Evolutionary conservation across 2,888 invertebrate species (phyloP), one percentile per base, ranked within the genome.

Genomic region (Phortica magna): DNA sequence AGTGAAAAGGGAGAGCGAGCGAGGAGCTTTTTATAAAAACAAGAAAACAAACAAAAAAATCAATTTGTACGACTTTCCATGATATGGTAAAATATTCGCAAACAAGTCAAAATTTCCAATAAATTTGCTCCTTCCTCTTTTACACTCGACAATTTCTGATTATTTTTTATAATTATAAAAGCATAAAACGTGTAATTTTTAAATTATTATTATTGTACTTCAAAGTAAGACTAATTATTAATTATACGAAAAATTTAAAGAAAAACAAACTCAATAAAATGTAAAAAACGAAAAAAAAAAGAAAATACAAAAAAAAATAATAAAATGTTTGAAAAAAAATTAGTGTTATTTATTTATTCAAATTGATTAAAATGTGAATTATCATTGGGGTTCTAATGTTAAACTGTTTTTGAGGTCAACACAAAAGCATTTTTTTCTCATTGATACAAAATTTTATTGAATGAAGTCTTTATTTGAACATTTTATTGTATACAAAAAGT

Each of bases 211-310:
- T 88, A 89, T 87, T 90, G 85, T 90, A 90, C 85, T 90, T 90
- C 87, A 89, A 89, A 86, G 82, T 90, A 90, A 90, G 90, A 90
- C 88, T 89, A 89, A 90, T 89, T 89, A 88, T 88, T 89, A 90
- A 86, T 83, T 84, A 78, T 67, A 42, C 19, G 42, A 67, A 81
- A 85, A 82, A 72, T 42, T 64, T 64, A 59, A 41, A 73, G 78
- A 83, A 84, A 81, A 78, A 70, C 83, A 78, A 72, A 72, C n/a
- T 42, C 17, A 42, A 73, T 19, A 59, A 55, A 72, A 72, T 7
- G 43, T 73, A 43, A 31, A 73, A 76, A 75, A 72, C 75, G 65
- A 76, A 75, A 76, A 77, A 81, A 67, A 77, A 75, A 76, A 78
- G 42, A 76, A 12, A 9, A 48, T 12, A 48, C 48, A 48, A 71